Percentiles rank a stretch among this genome's conserved stretches.
Evolutionary conservation across 1,140 invertebrate genomes (phyloP).

Genomic region (Tyrophagus putrescentiae): DNA sequence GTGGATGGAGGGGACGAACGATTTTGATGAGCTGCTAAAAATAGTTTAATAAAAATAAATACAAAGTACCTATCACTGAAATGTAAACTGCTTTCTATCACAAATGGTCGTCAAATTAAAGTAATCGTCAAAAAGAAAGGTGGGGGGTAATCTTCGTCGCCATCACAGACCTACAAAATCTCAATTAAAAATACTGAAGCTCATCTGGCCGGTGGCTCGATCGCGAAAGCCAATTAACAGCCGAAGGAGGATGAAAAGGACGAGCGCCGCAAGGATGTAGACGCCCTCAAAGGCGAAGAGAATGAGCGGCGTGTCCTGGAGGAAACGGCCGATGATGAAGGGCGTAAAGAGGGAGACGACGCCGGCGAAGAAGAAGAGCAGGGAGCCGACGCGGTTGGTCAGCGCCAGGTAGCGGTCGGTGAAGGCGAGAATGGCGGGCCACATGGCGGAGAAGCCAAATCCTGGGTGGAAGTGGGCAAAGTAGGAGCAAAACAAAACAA

Average conservation of each 20-base stretch:
- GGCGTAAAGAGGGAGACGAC: constrained; percentile 5
- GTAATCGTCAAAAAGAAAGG: too few relatives aligned
- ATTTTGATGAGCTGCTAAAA: too few relatives aligned
- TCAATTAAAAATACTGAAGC: not conserved
- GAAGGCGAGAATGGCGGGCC: constrained; percentile 15
- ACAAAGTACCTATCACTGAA: too few relatives aligned
- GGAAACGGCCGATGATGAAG: not conserved
- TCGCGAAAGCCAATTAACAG: not conserved
- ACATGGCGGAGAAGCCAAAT: constrained; percentile 19
- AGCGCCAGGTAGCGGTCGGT: constrained; percentile 2
- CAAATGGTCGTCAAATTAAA: too few relatives aligned
- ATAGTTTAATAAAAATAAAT: too few relatives aligned
- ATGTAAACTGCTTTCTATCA: too few relatives aligned
- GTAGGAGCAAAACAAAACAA: too few relatives aligned
- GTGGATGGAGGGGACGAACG: too few relatives aligned
- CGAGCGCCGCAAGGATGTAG: not conserved
- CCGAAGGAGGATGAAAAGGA: constrained; percentile 3
- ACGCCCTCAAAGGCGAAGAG: not conserved
- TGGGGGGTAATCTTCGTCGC: not conserved
- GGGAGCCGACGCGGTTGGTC: not conserved
- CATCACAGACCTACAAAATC: not conserved
- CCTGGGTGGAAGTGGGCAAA: not conserved
- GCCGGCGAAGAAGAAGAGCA: constrained; percentile 10
- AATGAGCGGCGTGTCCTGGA: not conserved
- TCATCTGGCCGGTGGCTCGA: not conserved